These are phyloP conservation scores for Pterobdella sp. DNA, from an alignment of 2,888 invertebrate species.

Conservation along the genomic window DNA sequence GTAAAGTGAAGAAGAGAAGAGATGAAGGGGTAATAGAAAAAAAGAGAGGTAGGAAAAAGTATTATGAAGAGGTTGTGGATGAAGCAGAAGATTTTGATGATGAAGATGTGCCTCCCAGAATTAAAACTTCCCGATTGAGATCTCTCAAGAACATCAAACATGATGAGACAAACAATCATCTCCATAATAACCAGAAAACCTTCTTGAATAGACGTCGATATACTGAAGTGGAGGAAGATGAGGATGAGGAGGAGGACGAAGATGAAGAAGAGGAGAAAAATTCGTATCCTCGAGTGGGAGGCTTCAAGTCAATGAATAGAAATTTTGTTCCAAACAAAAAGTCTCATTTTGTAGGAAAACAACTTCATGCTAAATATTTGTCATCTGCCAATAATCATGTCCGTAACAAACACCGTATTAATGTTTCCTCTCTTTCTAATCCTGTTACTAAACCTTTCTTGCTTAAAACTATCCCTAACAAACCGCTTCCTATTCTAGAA, in stretches of 20 bases:
- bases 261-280: background rate
- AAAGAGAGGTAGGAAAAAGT: background rate
- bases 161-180: background rate
- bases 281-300: background rate
- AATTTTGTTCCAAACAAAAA: background rate
- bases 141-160: background rate
- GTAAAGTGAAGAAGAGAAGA: background rate
- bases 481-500: slow-evolving; percentile 31
- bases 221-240: background rate
- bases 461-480: background rate
- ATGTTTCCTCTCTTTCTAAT: too few relatives aligned
- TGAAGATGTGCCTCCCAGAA: background rate
- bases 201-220: background rate
- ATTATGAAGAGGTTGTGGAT: background rate
- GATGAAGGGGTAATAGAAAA: background rate
- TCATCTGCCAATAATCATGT: too few relatives aligned
- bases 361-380: too few relatives aligned
- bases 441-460: background rate
- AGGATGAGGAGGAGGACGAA: slow-evolving; percentile 21
- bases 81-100: slow-evolving; percentile 4
- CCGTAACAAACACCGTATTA: too few relatives aligned
- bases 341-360: too few relatives aligned
- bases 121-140: background rate
- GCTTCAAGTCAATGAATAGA: background rate
- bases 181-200: background rate